These are phyloP conservation scores for Netelia melanura DNA, from an alignment of 2,888 invertebrate genomes.

Conservation along the genomic window DNA sequence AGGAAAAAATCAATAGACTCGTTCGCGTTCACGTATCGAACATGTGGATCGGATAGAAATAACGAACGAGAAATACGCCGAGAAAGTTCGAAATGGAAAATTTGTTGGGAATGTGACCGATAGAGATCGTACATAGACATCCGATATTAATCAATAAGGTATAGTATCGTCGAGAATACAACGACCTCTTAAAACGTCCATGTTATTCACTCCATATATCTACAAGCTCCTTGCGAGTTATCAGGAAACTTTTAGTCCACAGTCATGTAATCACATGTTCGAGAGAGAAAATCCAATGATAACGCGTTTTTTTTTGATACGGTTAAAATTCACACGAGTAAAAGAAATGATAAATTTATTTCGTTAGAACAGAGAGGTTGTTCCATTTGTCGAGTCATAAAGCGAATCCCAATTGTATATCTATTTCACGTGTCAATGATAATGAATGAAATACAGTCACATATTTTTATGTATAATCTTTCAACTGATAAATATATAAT, in stretches of 20 bases:
- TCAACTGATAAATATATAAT: neutral
- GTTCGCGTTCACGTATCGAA: neutral
- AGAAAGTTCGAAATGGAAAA: neutral
- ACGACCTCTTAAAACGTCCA: conserved; percentile 5
- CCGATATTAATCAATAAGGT: neutral
- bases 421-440: neutral
- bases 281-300: neutral
- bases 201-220: neutral
- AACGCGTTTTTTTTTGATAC: neutral
- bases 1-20: neutral
- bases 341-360: conserved; percentile 18
- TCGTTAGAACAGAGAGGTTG: neutral
- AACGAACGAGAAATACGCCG: neutral
- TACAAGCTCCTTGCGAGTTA: neutral
- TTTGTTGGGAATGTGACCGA: conserved; percentile 10
- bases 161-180: conserved; percentile 1
- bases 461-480: neutral
- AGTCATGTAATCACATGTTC: neutral
- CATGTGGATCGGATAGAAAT: neutral
- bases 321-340: neutral
- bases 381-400: neutral
- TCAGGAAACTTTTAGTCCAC: conserved; percentile 13
- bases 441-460: neutral
- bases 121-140: neutral
- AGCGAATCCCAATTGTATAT: neutral